These are phyloP conservation scores for Meandrina meandrites DNA, from an alignment of 92 coral and sea anemone genomes.

Conservation along the genomic window DNA sequence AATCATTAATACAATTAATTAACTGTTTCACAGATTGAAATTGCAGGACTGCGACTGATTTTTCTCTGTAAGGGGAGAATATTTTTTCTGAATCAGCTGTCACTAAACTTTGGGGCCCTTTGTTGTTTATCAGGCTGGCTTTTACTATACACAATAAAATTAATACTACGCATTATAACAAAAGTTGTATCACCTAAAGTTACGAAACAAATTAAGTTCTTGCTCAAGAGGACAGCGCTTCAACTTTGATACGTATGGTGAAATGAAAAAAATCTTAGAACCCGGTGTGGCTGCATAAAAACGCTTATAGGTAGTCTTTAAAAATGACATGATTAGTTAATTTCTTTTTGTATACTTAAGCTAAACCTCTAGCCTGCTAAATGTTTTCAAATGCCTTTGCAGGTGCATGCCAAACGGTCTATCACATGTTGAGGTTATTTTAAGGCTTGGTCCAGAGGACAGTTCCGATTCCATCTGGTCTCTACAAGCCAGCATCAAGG, in stretches of 20 bases:
- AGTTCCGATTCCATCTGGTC: conserved; percentile 46
- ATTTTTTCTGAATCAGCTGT: too few relatives aligned
- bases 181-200: neutral
- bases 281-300: neutral
- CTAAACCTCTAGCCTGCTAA: neutral
- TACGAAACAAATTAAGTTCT: neutral
- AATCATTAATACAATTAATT: neutral
- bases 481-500: conserved; percentile 57
- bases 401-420: conserved; percentile 60
- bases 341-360: neutral
- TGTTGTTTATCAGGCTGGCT: neutral
- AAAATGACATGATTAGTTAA: neutral
- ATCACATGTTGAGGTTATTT: conserved; percentile 53
- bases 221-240: neutral
- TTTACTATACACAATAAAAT: neutral
- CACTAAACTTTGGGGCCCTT: too few relatives aligned
- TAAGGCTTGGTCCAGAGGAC: conserved; percentile 53
- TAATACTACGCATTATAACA: too few relatives aligned
- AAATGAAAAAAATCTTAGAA: too few relatives aligned
- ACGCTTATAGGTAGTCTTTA: neutral
- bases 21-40: neutral
- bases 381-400: neutral
- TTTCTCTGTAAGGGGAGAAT: too few relatives aligned
- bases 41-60: neutral
- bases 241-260: neutral